These are phyloP conservation scores for Rhea pennata DNA, from an alignment of 2,113 vertebrate species.

Conservation along the genomic window DNA sequence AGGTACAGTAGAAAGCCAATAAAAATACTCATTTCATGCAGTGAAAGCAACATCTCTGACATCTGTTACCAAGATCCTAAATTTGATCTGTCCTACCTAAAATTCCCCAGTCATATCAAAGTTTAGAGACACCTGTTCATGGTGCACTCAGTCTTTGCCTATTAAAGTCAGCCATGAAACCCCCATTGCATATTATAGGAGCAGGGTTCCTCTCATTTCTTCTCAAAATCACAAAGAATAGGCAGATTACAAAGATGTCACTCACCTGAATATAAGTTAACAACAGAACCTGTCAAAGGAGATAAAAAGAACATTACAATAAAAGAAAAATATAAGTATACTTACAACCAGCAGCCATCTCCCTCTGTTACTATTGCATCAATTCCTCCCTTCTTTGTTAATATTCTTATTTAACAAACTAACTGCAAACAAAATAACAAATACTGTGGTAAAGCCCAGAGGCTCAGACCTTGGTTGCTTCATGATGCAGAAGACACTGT, in stretches of 20 bases:
- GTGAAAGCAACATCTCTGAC: neutral
- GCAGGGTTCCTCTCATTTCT: neutral
- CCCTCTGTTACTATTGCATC: neutral
- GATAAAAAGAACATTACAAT: neutral
- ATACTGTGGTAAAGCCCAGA: neutral
- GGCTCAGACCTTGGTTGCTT: neutral
- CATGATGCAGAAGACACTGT: neutral
- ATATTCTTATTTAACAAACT: neutral
- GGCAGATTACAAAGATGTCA: neutral
- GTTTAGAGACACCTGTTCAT: neutral
- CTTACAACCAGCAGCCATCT: neutral
- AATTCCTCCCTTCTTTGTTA: neutral
- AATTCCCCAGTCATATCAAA: neutral
- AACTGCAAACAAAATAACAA: too few species aligned
- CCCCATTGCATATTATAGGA: neutral
- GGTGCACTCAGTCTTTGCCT: fast-evolving
- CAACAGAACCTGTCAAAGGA: slow-evolving; percentile 65
- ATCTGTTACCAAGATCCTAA: neutral
- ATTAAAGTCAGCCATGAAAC: neutral
- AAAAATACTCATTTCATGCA: neutral
- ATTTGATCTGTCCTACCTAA: neutral
- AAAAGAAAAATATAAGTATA: neutral
- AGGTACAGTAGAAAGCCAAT: neutral
- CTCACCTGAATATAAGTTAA: slow-evolving; percentile 76
- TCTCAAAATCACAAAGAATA: neutral